Conservation (phyloP, 2,888 invertebrate genomes). For the Caenorhabditis virilis region DNA sequence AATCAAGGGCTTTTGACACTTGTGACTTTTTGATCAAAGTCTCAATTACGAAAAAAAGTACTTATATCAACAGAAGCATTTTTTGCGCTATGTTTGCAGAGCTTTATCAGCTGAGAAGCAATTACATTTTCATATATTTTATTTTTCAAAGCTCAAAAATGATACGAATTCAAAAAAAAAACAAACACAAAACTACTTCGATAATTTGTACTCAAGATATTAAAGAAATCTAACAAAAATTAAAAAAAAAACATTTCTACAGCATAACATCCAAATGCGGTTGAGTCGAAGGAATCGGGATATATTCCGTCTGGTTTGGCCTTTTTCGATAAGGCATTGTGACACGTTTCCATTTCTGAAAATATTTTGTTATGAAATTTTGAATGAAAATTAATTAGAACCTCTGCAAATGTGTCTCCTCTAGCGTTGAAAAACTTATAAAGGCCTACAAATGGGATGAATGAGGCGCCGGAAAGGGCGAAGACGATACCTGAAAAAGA, state of each 20-base stretch:
- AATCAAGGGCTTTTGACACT: too few species aligned
- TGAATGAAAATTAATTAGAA: conserved; percentile 8
- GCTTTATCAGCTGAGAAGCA: too few species aligned
- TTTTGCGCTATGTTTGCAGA: too few species aligned
- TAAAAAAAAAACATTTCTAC: conserved; percentile 13
- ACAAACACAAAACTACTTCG: too few species aligned
- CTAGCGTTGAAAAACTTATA: conserved; percentile 80
- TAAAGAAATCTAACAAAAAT: too few species aligned
- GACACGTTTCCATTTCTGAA: conserved; percentile 53
- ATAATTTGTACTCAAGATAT: too few species aligned
- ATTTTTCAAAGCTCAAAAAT: too few species aligned
- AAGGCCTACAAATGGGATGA: conserved; percentile 73
- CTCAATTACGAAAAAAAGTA: too few species aligned
- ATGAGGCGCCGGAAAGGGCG: conserved; percentile 66
- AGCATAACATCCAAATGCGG: conserved; percentile 49
- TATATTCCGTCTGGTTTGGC: conserved; percentile 48
- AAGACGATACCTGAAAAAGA: conserved; percentile 54
- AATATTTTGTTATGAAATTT: conserved; percentile 3
- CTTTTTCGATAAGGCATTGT: conserved; percentile 56
- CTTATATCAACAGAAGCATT: too few species aligned
- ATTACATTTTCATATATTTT: too few species aligned
- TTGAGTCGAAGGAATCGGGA: conserved; percentile 42
- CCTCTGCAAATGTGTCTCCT: conserved; percentile 58
- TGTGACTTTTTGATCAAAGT: too few species aligned
- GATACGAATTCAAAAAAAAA: too few species aligned